A percentile compares a stretch with the other conserved stretches of the same genome.
These are phyloP conservation scores for Arizona elegans DNA, from an alignment of 2,113 vertebrate genomes.

Conservation along the genomic window DNA sequence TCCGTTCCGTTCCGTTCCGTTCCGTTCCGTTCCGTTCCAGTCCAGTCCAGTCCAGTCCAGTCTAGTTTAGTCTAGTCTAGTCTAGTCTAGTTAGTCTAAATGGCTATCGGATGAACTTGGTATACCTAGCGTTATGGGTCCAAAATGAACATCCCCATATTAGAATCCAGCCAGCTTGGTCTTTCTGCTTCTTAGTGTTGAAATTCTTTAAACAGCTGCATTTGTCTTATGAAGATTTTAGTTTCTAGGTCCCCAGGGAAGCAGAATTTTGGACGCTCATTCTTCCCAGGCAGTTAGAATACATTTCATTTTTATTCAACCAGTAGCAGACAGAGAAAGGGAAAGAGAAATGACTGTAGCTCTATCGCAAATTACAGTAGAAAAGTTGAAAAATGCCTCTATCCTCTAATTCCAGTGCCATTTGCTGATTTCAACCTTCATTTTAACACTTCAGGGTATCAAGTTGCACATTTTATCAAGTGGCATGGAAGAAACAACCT, in stretches of 20 bases:
- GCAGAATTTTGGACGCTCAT: neutral
- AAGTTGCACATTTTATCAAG: neutral
- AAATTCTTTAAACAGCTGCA: neutral
- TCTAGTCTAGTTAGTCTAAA: too few species aligned
- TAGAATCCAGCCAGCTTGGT: neutral
- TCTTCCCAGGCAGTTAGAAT: neutral
- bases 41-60: too few species aligned
- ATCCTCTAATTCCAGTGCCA: neutral
- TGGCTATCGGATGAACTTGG: neutral
- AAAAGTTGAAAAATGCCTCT: neutral
- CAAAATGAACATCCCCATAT: neutral
- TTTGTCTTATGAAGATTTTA: neutral
- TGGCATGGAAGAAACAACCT: neutral
- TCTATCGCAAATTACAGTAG: neutral
- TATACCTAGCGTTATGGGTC: neutral
- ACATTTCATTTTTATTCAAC: neutral
- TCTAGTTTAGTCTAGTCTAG: too few species aligned
- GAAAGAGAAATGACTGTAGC: neutral
- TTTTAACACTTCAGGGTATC: neutral
- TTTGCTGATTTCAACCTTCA: neutral
- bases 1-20: too few species aligned
- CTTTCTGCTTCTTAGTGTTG: neutral
- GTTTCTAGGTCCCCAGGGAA: neutral
- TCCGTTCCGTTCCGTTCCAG: fast-evolving
- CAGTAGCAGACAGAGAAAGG: neutral